A percentile compares a stretch with the other conserved stretches of the same genome.
These are phyloP conservation scores for Aphelocoma coerulescens DNA, from an alignment of 2,113 vertebrate genomes.

Conservation along the genomic window DNA sequence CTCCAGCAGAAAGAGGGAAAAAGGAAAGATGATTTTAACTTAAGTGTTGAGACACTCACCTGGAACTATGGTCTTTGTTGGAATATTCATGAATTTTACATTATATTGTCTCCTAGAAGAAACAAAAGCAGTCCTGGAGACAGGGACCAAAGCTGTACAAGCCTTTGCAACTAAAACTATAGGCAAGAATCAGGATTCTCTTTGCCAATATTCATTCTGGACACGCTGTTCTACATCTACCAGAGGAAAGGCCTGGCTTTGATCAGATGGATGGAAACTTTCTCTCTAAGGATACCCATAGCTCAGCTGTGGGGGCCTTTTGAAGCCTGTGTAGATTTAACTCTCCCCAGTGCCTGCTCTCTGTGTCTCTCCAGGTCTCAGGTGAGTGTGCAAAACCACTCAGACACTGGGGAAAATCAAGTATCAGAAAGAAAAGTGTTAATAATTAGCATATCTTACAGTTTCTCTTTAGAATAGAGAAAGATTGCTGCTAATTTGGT, in stretches of 20 bases:
- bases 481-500: not conserved
- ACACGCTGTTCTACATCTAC: not conserved
- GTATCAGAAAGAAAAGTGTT: not conserved
- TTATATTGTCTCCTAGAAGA: not conserved
- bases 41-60: not conserved
- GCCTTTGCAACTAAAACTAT: not conserved
- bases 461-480: not conserved
- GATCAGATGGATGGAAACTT: not conserved
- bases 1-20: not conserved
- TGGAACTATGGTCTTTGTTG: not conserved
- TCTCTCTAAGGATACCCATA: not conserved
- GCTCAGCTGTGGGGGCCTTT: not conserved
- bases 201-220: not conserved
- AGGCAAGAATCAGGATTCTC: rapidly evolving
- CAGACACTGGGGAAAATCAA: not conserved
- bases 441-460: not conserved
- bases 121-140: not conserved
- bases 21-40: not conserved
- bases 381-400: not conserved
- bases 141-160: not conserved
- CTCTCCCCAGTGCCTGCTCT: not conserved
- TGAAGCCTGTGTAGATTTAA: not conserved
- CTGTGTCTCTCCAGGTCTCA: not conserved
- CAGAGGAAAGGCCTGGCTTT: not conserved
- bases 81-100: not conserved